Evolutionary conservation across 2,113 vertebrate genomes (phyloP).

Genomic region (Marcusenius ussheri): DNA sequence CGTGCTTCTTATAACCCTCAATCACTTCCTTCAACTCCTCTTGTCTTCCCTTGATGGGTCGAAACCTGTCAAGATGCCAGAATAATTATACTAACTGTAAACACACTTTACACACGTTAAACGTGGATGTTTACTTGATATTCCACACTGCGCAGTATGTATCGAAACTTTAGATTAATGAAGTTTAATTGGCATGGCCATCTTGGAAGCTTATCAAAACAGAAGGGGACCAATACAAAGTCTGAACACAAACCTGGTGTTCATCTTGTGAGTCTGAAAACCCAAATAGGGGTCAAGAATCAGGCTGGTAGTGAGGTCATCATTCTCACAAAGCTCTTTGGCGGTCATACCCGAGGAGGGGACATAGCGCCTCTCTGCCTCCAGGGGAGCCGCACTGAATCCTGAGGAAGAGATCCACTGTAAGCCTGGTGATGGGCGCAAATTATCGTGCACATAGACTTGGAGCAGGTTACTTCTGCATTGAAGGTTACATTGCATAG

Average conservation of each 20-base stretch:
- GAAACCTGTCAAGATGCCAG: constrained; percentile 69
- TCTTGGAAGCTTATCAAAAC: not conserved
- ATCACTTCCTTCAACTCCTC: constrained; percentile 94
- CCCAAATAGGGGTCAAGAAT: constrained; percentile 97
- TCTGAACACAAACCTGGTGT: constrained; percentile 75
- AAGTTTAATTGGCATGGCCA: not conserved
- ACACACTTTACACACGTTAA: not conserved
- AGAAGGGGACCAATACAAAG: not conserved
- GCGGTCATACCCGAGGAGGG: constrained; percentile 98
- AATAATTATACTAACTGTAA: not conserved
- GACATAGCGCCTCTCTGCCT: constrained; percentile 90
- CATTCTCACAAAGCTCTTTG: constrained; percentile 97
- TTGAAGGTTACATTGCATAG: not conserved
- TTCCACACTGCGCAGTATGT: not conserved
- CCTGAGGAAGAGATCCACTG: constrained; percentile 46
- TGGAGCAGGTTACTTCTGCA: not conserved
- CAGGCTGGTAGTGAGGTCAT: constrained; percentile 94
- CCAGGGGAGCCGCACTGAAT: constrained; percentile 73
- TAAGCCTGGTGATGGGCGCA: not conserved
- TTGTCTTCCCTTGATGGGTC: constrained; percentile 89
- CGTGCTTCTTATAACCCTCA: constrained; percentile 91
- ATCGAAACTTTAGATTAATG: not conserved
- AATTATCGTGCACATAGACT: not conserved
- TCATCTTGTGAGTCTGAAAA: constrained; percentile 99
- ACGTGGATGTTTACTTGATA: not conserved